These are phyloP conservation scores for Babyrousa celebensis DNA, from an alignment of 2,797 vertebrate species.

Conservation along the genomic window DNA sequence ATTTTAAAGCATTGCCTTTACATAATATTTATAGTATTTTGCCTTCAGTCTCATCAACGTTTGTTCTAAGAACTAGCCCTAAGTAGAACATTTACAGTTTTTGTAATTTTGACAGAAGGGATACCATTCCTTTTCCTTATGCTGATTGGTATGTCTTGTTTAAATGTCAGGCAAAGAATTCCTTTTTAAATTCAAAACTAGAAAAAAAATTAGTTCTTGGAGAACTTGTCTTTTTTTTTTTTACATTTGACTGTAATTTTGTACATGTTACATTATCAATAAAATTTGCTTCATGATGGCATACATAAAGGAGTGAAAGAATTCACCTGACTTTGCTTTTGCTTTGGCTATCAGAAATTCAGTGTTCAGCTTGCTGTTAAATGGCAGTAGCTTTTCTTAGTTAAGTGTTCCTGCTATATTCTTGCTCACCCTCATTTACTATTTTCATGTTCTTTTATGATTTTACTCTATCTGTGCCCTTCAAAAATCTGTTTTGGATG, in stretches of 20 bases:
- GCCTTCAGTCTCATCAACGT: background rate
- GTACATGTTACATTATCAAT: background rate
- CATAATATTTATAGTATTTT: background rate
- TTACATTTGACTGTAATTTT: background rate
- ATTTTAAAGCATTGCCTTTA: background rate
- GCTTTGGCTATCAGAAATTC: background rate
- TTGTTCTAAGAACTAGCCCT: background rate
- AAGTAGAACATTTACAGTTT: background rate
- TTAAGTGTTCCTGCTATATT: constrained; percentile 29
- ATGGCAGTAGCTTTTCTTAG: constrained; percentile 49
- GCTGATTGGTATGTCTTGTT: background rate
- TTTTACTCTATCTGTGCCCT: constrained; percentile 67
- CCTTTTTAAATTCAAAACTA: background rate
- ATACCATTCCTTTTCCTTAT: background rate
- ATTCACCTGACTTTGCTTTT: background rate
- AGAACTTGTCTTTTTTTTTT: background rate
- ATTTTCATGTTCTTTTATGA: constrained; percentile 58
- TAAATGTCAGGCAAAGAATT: constrained; percentile 23
- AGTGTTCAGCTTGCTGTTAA: background rate
- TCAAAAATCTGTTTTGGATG: constrained; percentile 79
- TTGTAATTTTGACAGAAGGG: background rate
- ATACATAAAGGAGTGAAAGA: constrained; percentile 11
- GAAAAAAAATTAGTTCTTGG: background rate
- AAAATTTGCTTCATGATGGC: background rate
- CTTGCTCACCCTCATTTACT: constrained; percentile 57